Conservation (phyloP, 2,113 vertebrate species). For the Furnarius figulus region DNA sequence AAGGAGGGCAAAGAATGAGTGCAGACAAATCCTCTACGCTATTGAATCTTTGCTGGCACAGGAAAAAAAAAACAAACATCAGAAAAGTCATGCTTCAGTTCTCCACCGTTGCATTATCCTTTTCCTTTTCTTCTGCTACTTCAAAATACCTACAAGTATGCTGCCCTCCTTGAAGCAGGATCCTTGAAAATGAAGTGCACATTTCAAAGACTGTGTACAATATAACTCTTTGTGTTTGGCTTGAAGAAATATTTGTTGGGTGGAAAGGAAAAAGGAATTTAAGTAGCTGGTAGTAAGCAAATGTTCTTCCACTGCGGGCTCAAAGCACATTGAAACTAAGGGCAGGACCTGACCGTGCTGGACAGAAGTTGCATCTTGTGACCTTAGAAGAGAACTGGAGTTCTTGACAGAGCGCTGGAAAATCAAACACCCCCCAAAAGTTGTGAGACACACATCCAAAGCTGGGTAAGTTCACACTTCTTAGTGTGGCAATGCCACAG, state of each 20-base stretch:
- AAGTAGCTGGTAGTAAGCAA: background rate
- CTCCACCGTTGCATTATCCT: background rate
- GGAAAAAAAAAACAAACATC: conserved; percentile 15
- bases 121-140: conserved; percentile 17
- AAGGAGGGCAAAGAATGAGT: background rate
- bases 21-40: conserved; percentile 6
- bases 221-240: conserved; percentile 11
- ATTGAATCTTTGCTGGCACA: conserved; percentile 22
- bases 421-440: background rate
- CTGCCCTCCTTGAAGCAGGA: background rate
- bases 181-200: conserved; percentile 25
- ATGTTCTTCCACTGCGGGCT: background rate
- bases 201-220: conserved; percentile 23
- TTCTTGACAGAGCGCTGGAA: background rate
- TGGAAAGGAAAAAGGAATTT: background rate
- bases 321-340: background rate
- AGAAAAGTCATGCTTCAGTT: conserved; percentile 49
- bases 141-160: conserved; percentile 24
- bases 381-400: background rate
- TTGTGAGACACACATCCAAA: background rate
- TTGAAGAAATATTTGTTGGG: conserved; percentile 13
- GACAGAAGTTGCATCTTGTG: background rate
- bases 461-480: background rate
- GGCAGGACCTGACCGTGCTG: background rate
- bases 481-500: background rate